Percentiles rank a stretch among this genome's conserved stretches.
Evolutionary conservation across 2,888 invertebrate species (phyloP).

Genomic region (Seira musarum): DNA sequence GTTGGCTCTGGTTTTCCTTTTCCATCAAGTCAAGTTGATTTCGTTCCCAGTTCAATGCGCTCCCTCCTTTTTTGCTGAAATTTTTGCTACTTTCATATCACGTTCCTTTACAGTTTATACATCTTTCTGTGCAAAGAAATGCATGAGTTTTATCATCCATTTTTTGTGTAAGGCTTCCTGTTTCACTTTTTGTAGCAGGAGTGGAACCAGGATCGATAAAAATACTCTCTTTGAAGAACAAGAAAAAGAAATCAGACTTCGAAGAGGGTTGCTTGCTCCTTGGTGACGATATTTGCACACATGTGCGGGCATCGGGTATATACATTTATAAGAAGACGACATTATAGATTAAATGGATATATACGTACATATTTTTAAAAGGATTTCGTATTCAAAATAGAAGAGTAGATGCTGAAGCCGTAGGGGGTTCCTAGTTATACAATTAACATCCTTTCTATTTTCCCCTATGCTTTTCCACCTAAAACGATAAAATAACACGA

Average conservation of each 20-base stretch:
- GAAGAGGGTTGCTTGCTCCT: background rate
- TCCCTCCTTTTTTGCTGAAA: background rate
- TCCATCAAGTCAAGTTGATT: background rate
- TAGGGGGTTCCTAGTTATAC: conserved; percentile 19
- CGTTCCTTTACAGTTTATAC: too few species aligned
- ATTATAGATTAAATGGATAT: too few species aligned
- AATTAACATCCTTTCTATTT: conserved; percentile 7
- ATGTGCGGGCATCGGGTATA: too few species aligned
- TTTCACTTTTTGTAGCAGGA: conserved; percentile 13
- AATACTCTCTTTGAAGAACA: conserved; percentile 45
- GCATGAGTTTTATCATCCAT: background rate
- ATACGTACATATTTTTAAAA: background rate
- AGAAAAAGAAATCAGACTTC: background rate
- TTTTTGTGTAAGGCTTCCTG: conserved; percentile 35
- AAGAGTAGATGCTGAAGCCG: conserved; percentile 3
- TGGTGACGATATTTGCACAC: conserved; percentile 31
- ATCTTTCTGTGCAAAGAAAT: too few species aligned
- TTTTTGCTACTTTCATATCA: too few species aligned
- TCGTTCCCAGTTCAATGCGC: conserved; percentile 10
- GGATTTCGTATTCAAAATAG: conserved; percentile 4
- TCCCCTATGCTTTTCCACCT: background rate
- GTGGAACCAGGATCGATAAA: conserved; percentile 46
- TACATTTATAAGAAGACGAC: too few species aligned
- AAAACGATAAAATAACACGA: background rate
- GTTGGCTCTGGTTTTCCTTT: background rate